Evolutionary conservation across 2,888 invertebrate species (phyloP).

Genomic region (Onthophagus sagittarius): DNA sequence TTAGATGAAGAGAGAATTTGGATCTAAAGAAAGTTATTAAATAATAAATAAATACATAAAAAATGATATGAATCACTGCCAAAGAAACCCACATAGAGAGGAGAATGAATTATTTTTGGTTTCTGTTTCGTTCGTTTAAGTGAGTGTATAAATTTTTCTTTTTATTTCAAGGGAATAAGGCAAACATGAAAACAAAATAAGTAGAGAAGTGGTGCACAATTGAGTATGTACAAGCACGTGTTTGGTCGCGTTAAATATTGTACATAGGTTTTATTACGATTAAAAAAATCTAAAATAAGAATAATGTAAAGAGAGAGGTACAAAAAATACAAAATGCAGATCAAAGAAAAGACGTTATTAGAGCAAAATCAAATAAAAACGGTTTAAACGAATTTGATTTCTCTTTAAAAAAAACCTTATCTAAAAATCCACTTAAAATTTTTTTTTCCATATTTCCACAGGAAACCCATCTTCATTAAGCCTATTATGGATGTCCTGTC

Average conservation of each 20-base stretch:
- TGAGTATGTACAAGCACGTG: slow-evolving; percentile 16
- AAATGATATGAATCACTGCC: background rate
- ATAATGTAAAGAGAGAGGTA: background rate
- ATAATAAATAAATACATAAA: background rate
- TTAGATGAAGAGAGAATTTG: slow-evolving; percentile 34
- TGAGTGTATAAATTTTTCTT: background rate
- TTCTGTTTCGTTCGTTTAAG: background rate
- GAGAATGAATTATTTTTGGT: background rate
- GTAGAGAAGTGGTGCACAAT: slow-evolving; percentile 18
- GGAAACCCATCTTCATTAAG: no score
- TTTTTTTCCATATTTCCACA: no score
- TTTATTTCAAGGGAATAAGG: no score
- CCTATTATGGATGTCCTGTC: no score
- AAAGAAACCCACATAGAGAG: background rate
- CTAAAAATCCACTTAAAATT: no score
- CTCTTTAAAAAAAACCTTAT: no score
- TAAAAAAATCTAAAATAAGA: background rate
- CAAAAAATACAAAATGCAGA: background rate
- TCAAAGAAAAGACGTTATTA: background rate
- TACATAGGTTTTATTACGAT: background rate
- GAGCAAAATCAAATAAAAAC: background rate
- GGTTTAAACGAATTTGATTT: background rate
- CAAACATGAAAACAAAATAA: slow-evolving; percentile 7
- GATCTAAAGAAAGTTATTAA: slow-evolving; percentile 11
- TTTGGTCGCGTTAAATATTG: slow-evolving; percentile 12